Conservation (phyloP, 2,113 vertebrate genomes). For the Benitochromis conjunctus region DNA sequence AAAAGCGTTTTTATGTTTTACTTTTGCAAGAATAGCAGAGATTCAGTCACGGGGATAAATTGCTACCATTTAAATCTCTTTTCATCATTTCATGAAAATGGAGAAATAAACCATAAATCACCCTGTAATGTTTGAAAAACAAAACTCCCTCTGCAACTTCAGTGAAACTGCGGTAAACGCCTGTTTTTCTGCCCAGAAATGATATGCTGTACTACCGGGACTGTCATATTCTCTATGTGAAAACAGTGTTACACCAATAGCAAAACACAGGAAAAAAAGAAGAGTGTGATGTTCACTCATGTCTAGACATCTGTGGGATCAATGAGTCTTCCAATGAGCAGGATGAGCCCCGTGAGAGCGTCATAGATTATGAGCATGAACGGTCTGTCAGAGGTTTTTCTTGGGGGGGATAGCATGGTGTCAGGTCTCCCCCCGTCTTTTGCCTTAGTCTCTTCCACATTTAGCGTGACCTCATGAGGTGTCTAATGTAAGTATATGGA, state of each 20-base stretch:
- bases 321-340: conserved; percentile 70
- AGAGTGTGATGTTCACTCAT: neutral
- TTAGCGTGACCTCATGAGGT: conserved; percentile 63
- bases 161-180: neutral
- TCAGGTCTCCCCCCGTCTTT: conserved; percentile 34
- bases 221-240: neutral
- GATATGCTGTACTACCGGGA: neutral
- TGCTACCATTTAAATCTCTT: conserved; percentile 18
- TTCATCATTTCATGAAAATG: conserved; percentile 19
- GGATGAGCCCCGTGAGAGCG: conserved; percentile 43
- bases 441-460: conserved; percentile 66
- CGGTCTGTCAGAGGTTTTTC: conserved; percentile 54
- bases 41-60: conserved; percentile 7
- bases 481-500: conserved; percentile 27
- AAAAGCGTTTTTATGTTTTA: conserved; percentile 7
- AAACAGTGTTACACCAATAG: neutral
- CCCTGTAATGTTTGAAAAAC: neutral
- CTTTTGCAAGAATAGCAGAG: neutral
- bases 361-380: conserved; percentile 70
- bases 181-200: neutral
- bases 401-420: neutral
- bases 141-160: neutral
- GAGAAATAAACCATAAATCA: conserved; percentile 24
- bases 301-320: conserved; percentile 29
- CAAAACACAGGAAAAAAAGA: neutral